Evolutionary conservation across 2,797 vertebrate species (phyloP), one percentile per base, ranked within the genome.

Genomic region (Brotula barbata): DNA sequence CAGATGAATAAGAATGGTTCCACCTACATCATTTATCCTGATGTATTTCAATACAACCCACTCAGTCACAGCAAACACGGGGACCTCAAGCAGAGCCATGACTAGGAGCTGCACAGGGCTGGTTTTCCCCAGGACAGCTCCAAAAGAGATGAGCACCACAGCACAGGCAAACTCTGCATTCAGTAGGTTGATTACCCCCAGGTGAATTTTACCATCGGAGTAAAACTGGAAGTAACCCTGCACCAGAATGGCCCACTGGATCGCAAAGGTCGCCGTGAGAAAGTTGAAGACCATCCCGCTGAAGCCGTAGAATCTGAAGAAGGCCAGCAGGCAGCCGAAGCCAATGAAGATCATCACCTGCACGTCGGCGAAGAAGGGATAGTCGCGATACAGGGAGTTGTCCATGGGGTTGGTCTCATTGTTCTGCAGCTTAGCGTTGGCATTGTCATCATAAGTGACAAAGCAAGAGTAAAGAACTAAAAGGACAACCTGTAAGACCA

Each of bases 321-420:
- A 94, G 0, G 89, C 86, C 60, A 94, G 79, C 55, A 94, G 79
- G 46, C 93, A 93, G 15, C 92, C 92, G 3, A 93, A 86, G 0
- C 93, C 93, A 7, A 92, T 66, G 69, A 92, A 90, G 71, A 94
- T 88, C 92, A 94, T 92, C 80, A 93, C 77, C 74, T 94, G 92
- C 53, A 93, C 87, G 8, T 94, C 92, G 1, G 90, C 90, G 63
- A 95, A 93, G 76, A 87, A 74, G 2, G 92, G 90, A 48, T 93
- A 94, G 75, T 86, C 88, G 5, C 63, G 13, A 28, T 90, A 87
- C 60, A 92, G 6, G 2, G 77, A 75, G 65, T 88, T 88, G 0
- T 86, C 83, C 79, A 87, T 85, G 0, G 67, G 73, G 14, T 6
- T 78, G 33, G 77, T 89, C 28, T 74, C 39, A 7, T 91, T 89